Evolutionary conservation across 2,113 vertebrate species (phyloP).

Genomic region (Cyanocitta stelleri): DNA sequence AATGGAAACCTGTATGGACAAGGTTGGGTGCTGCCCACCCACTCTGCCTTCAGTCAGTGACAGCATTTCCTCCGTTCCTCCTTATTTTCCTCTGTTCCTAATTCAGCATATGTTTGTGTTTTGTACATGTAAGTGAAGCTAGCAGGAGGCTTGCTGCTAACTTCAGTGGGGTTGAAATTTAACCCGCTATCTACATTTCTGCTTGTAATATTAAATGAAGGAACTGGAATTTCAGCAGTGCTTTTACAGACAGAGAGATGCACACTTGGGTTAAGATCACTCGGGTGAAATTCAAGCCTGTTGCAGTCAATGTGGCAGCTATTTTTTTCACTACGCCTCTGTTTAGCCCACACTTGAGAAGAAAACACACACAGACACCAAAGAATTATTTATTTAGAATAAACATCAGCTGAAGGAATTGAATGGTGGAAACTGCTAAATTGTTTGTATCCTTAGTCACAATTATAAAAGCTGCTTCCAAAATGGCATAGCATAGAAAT

Average conservation of each 20-base stretch:
- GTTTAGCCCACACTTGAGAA: slow-evolving; percentile 29
- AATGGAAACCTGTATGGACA: not conserved
- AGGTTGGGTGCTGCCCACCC: not conserved
- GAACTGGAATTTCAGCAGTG: not conserved
- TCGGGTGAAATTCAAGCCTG: not conserved
- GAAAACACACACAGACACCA: not conserved
- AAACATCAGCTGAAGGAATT: not conserved
- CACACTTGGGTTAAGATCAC: not conserved
- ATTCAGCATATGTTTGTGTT: not conserved
- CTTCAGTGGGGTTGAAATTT: not conserved
- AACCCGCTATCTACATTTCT: not conserved
- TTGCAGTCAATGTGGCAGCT: not conserved
- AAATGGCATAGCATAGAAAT: not conserved
- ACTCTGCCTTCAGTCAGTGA: not conserved
- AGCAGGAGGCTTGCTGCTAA: not conserved
- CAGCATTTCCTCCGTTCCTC: not conserved
- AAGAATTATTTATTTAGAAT: slow-evolving; percentile 4
- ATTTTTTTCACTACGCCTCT: slow-evolving; percentile 1
- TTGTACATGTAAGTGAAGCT: not conserved
- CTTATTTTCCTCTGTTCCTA: not conserved
- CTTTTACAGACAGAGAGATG: not conserved
- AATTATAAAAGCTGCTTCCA: not conserved
- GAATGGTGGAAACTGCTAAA: not conserved
- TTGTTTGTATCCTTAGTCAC: not conserved
- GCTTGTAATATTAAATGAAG: not conserved